A percentile compares a stretch with the other conserved stretches of the same genome.
These are phyloP conservation scores for Schizothorax lantsangensis DNA, from an alignment of 2,797 vertebrate genomes.

Conservation along the genomic window DNA sequence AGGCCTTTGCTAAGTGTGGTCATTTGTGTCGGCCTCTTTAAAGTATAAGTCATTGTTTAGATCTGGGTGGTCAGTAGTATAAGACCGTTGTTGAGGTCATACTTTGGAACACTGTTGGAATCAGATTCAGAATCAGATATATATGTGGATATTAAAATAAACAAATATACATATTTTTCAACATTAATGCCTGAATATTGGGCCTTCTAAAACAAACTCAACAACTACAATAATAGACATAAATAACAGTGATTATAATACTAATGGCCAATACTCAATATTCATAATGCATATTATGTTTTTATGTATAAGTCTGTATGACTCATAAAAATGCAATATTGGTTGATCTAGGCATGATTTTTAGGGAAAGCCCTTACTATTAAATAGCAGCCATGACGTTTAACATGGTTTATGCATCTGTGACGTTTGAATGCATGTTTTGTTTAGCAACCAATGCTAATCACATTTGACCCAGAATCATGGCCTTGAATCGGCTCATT, in stretches of 20 bases:
- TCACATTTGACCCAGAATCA: constrained; percentile 69
- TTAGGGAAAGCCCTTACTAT: neutral
- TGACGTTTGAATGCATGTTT: constrained; percentile 61
- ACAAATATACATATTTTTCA: neutral
- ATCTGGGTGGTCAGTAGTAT: constrained; percentile 75
- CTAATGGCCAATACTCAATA: neutral
- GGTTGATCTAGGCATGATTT: neutral
- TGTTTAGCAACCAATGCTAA: constrained; percentile 72
- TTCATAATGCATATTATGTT: neutral
- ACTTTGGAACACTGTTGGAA: neutral
- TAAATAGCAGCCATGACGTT: neutral
- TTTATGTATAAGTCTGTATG: neutral
- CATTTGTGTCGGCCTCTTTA: constrained; percentile 49
- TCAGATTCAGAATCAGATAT: neutral
- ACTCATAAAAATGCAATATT: neutral
- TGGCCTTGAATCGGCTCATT: constrained; percentile 71
- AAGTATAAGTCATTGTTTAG: constrained; percentile 60
- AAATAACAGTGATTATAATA: neutral
- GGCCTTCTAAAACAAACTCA: neutral
- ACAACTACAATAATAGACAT: neutral
- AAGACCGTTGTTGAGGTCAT: constrained; percentile 66
- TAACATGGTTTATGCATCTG: constrained; percentile 14
- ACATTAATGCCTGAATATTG: neutral
- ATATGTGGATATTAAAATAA: neutral
- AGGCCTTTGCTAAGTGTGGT: constrained; percentile 17